Conservation (phyloP, 2,888 invertebrate genomes). For the Eilema caniola region DNA sequence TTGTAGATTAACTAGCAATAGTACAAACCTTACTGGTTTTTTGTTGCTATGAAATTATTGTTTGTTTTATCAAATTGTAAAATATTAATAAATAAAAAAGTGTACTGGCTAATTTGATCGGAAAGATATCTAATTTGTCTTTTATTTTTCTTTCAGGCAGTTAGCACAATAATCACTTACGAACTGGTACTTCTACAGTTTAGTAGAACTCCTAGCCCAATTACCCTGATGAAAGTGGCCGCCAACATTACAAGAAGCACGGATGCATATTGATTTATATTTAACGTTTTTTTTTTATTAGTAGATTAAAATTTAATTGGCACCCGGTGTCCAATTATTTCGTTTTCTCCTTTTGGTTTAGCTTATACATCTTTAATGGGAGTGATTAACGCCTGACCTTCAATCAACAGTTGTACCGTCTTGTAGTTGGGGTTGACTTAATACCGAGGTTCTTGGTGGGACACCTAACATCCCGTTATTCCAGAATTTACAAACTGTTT, state of each 20-base stretch:
- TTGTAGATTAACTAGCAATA: too few relatives aligned
- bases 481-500: neutral
- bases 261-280: neutral
- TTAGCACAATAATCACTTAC: conserved; percentile 11
- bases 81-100: too few relatives aligned
- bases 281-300: neutral
- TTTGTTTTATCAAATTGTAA: too few relatives aligned
- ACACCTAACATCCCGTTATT: neutral
- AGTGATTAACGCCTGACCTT: too few relatives aligned
- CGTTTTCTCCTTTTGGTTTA: neutral
- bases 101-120: too few relatives aligned
- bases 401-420: neutral
- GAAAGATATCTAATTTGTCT: neutral
- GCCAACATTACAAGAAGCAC: neutral
- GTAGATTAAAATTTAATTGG: neutral
- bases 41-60: too few relatives aligned
- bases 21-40: too few relatives aligned
- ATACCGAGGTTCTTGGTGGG: too few relatives aligned
- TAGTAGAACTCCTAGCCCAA: neutral
- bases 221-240: neutral
- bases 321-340: too few relatives aligned
- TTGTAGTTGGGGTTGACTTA: too few relatives aligned
- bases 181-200: conserved; percentile 10
- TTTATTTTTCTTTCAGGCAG: conserved; percentile 5
- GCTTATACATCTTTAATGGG: too few relatives aligned